These are phyloP conservation scores for Biston betularia DNA, from an alignment of 2,888 invertebrate species.

Conservation along the genomic window DNA sequence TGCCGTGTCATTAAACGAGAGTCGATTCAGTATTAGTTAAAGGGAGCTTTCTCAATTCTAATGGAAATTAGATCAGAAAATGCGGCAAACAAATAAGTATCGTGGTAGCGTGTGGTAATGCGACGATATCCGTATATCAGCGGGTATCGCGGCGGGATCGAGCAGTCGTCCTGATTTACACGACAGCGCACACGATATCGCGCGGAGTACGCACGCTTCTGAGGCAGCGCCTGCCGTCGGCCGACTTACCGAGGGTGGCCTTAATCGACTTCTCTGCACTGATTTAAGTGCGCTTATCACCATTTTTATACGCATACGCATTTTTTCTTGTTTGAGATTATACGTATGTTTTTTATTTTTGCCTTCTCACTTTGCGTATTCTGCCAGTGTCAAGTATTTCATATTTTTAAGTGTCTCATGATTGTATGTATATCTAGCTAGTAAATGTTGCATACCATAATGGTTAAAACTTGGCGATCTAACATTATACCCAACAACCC, in stretches of 20 bases:
- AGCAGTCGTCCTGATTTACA: constrained; percentile 75
- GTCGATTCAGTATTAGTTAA: constrained; percentile 23
- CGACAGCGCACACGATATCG: constrained; percentile 65
- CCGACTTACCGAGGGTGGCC: constrained; percentile 53
- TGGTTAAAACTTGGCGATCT: no score
- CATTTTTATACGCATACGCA: no score
- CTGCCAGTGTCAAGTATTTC: no score
- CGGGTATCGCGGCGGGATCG: constrained; percentile 71
- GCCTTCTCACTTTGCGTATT: no score
- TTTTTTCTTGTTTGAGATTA: no score
- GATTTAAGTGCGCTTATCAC: constrained; percentile 39
- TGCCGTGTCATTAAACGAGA: constrained; percentile 30
- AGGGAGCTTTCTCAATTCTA: constrained; percentile 38
- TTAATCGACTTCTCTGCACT: constrained; percentile 38
- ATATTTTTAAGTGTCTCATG: no score
- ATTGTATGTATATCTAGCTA: no score
- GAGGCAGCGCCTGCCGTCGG: constrained; percentile 34
- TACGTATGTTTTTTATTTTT: constrained; percentile 5
- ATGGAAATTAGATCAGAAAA: constrained; percentile 43
- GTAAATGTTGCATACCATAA: no score
- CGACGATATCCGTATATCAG: constrained; percentile 79
- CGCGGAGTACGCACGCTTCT: constrained; percentile 55
- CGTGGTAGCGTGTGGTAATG: constrained; percentile 58
- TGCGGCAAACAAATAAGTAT: constrained; percentile 48
- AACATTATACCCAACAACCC: no score